Evolutionary conservation across 2,888 invertebrate genomes (phyloP).

Genomic region (Drosophila neotestacea): DNA sequence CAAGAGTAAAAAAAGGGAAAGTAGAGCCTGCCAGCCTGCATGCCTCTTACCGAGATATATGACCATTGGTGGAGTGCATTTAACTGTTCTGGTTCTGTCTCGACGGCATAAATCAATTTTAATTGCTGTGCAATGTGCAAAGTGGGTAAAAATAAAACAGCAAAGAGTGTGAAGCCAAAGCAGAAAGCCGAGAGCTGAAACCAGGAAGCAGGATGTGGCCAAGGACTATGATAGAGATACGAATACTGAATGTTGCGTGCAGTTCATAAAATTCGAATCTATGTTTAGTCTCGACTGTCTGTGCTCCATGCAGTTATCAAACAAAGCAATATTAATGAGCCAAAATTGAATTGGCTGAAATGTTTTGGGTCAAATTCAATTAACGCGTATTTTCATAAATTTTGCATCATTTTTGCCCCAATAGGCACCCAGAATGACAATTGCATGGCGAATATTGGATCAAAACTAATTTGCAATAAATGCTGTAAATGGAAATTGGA

Average conservation of each 20-base stretch:
- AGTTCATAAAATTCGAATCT: constrained; percentile 26
- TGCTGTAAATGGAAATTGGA: constrained; percentile 40
- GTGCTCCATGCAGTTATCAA: constrained; percentile 25
- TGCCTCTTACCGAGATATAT: constrained; percentile 55
- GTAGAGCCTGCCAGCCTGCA: constrained; percentile 20
- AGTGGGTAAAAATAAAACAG: constrained; percentile 64
- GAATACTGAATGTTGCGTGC: constrained; percentile 8
- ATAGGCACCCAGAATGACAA: constrained; percentile 18
- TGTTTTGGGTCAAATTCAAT: constrained; percentile 59
- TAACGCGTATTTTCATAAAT: constrained; percentile 70
- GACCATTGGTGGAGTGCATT: constrained; percentile 66
- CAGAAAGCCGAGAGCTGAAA: constrained; percentile 17
- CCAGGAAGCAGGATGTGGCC: constrained; percentile 32
- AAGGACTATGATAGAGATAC: constrained; percentile 23
- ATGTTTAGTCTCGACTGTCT: neutral
- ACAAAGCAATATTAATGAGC: constrained; percentile 64
- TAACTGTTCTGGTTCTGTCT: constrained; percentile 74
- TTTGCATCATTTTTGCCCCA: constrained; percentile 38
- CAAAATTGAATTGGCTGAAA: constrained; percentile 62
- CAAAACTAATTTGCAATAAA: constrained; percentile 61
- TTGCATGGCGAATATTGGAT: constrained; percentile 28
- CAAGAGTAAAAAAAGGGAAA: constrained; percentile 41
- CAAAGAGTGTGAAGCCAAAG: constrained; percentile 19
- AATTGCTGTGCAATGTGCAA: constrained; percentile 73
- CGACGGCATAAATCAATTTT: constrained; percentile 78